Percentiles rank a stretch among this genome's conserved stretches.
Conservation (phyloP, 2,113 vertebrate genomes). For the Ophthalmolycus amberensis region DNA sequence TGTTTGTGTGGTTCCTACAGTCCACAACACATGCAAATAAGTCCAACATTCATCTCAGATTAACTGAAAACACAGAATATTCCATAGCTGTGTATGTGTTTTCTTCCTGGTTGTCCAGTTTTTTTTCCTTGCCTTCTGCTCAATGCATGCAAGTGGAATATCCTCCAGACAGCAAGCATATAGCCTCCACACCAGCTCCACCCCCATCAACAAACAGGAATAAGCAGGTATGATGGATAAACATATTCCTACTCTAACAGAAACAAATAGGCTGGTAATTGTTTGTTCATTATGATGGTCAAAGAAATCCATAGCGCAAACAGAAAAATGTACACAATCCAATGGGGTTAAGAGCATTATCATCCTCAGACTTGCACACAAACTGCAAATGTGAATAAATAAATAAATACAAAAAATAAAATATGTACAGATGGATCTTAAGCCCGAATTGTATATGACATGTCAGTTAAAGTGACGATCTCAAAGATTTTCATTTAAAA, state of each 20-base stretch:
- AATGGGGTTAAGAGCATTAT: background rate
- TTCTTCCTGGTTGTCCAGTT: background rate
- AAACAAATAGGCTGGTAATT: background rate
- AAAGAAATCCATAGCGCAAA: background rate
- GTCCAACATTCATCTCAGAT: background rate
- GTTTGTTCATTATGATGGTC: background rate
- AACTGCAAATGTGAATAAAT: background rate
- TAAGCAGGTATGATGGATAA: background rate
- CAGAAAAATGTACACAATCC: background rate
- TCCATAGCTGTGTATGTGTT: background rate
- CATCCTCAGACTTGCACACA: background rate
- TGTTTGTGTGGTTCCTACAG: background rate
- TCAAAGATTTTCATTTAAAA: background rate
- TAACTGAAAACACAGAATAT: background rate
- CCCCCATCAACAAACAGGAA: background rate
- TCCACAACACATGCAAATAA: background rate
- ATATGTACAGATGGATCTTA: background rate
- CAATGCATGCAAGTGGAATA: background rate
- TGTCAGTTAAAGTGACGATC: background rate
- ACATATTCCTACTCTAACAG: background rate
- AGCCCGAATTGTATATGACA: background rate
- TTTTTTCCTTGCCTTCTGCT: background rate
- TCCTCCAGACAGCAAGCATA: background rate
- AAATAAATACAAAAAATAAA: background rate
- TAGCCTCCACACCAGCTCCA: background rate